phyloP scores from a whole-genome alignment of 2,797 vertebrate species.

The Melopsittacus undulatus region DNA sequence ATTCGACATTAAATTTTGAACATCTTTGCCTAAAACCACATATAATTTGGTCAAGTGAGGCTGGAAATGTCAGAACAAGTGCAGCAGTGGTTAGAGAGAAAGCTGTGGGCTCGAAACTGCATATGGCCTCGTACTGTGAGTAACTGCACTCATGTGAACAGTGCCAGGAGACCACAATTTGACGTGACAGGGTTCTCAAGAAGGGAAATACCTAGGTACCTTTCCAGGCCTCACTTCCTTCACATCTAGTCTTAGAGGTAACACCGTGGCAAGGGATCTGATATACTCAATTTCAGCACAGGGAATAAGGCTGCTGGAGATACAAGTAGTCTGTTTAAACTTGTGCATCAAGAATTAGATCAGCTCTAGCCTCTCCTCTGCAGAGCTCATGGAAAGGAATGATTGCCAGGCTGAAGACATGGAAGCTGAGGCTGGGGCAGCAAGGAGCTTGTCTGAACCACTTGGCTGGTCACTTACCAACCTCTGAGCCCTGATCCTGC shows the following conservation, averaged over 20 bases:
- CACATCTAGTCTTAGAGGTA: background rate
- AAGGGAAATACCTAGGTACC: background rate
- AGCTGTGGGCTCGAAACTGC: background rate
- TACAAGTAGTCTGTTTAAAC: background rate
- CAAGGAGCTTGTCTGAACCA: background rate
- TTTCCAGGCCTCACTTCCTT: background rate
- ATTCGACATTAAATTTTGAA: slow-evolving; percentile 3
- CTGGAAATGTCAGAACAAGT: background rate
- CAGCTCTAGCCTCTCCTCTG: background rate
- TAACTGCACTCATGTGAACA: background rate
- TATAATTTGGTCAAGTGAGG: slow-evolving; percentile 1
- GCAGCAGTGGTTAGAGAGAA: background rate
- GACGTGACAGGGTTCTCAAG: background rate
- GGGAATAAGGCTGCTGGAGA: background rate
- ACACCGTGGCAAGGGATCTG: background rate
- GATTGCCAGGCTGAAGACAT: background rate
- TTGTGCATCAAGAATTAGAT: background rate
- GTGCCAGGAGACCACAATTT: background rate
- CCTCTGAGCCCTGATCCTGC: fast-evolving
- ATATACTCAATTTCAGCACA: background rate
- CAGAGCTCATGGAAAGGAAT: background rate
- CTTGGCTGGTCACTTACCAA: background rate
- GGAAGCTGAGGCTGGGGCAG: background rate
- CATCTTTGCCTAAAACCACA: background rate
- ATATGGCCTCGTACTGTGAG: background rate